Base-by-base conservation (phyloP, 2,797 vertebrate species). In the Falco cherrug region DNA sequence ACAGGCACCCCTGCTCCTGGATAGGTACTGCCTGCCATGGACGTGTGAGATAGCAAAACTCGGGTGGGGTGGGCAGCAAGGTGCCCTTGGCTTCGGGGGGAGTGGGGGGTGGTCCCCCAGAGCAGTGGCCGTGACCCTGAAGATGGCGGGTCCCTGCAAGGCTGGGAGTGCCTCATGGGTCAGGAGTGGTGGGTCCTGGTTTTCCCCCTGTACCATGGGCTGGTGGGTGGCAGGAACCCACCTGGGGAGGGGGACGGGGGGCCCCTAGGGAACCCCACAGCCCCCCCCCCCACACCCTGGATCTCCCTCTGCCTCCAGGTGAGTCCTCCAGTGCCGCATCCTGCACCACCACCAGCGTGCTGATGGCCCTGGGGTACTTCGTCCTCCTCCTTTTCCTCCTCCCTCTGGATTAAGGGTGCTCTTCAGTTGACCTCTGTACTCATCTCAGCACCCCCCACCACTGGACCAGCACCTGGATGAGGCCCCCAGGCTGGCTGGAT, bases 371-470 rank as follows among this genome's bases (percentile, higher is more conserved):
- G 65, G 71, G 84, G 29, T 43, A 39, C 57, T 13, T 64, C 19
- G 22, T 81, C 17, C 35, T 61, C 29, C 65, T 92, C 47, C 5
- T 51, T 25, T 21, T 64, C 41, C 33, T 80, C 56, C 12, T 84
- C 53, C 0, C 15, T 29, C 60, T 33, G 56, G 26, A 31, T 31
- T 92, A n/a, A 86, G 8, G 65, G 37, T 0, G 1, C 24, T 13
- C n/a, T 18, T 3, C 1, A 0, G 43, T 2, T 37, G 50, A 20
- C 18, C 3, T 12, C 6, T 54, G 10, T 13, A 22, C 65, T 43
- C 6, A 0, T 16, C 25, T 57, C 25, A 16, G 9, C 45, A 14
- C 26, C 28, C 2, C 22, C 9, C 0, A 2, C 10, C 2, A 0
- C 1, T 1, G 11, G 11, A 37, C 7, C 53, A 25, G 57, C 0